phyloP scores from a whole-genome alignment of 1,140 invertebrate genomes.

The Heliconius eleuchia region DNA sequence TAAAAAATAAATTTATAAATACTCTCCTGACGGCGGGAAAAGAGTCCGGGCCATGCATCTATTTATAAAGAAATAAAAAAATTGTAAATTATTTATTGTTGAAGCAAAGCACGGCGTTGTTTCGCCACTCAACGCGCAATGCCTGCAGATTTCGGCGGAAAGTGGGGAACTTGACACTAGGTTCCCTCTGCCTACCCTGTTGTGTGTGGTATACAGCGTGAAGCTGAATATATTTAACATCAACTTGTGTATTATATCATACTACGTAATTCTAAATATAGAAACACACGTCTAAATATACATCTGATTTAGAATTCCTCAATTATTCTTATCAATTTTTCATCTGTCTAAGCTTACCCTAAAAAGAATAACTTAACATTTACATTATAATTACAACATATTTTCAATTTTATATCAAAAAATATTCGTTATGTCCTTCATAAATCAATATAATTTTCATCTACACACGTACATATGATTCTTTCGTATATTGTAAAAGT shows the following conservation, averaged over 20 bases:
- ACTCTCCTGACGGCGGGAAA: too few relatives aligned
- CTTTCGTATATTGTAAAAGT: slow-evolving; percentile 22
- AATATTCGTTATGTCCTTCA: neutral
- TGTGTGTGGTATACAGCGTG: too few relatives aligned
- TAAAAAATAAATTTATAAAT: too few relatives aligned
- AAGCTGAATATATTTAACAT: too few relatives aligned
- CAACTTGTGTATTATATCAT: neutral
- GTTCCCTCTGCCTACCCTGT: too few relatives aligned
- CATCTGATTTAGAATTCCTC: neutral
- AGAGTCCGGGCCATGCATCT: too few relatives aligned
- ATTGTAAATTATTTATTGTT: too few relatives aligned
- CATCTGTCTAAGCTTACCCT: neutral
- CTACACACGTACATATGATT: neutral
- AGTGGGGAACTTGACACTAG: too few relatives aligned
- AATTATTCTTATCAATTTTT: neutral
- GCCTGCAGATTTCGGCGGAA: too few relatives aligned
- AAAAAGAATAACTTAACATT: neutral
- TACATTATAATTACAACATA: neutral
- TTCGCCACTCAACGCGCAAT: too few relatives aligned
- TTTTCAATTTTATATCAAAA: neutral
- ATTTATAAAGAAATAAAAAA: too few relatives aligned
- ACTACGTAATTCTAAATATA: neutral
- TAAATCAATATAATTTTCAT: neutral
- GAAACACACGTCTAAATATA: neutral
- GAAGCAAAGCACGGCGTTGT: too few relatives aligned